Evolutionary conservation across 2,113 vertebrate species (phyloP).

Genomic region (Falco punctatus): DNA sequence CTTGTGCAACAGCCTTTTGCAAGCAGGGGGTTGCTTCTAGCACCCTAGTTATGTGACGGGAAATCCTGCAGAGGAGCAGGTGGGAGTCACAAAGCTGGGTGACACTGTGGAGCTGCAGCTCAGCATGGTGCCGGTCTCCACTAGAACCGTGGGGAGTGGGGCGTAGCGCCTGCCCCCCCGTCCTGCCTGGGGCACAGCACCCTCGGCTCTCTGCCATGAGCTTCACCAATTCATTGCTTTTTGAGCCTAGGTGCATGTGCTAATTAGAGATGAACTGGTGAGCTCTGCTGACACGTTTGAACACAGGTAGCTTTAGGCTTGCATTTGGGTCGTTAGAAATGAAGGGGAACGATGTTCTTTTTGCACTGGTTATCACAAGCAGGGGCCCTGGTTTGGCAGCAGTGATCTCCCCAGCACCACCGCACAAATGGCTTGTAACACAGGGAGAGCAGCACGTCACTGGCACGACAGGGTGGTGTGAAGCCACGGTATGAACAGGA

Average conservation of each 20-base stretch:
- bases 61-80: not conserved
- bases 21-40: not conserved
- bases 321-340: constrained; percentile 36
- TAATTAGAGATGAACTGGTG: constrained; percentile 27
- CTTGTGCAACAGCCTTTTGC: not conserved
- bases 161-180: not conserved
- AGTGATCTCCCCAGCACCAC: not conserved
- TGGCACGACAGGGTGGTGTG: fast-evolving
- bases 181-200: not conserved
- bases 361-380: not conserved
- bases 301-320: constrained; percentile 25
- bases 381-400: constrained; percentile 6
- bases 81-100: not conserved
- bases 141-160: not conserved
- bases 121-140: not conserved
- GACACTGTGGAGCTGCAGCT: not conserved
- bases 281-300: not conserved
- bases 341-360: not conserved
- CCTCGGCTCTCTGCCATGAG: not conserved
- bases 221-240: not conserved
- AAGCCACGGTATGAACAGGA: not conserved
- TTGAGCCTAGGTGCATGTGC: not conserved
- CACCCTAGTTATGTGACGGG: not conserved
- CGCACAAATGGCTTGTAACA: not conserved
- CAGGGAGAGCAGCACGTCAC: not conserved